Percentiles rank a stretch among this genome's conserved stretches.
These are phyloP conservation scores for Microcebus tavaratra DNA, from an alignment of 2,113 vertebrate species.

Conservation along the genomic window DNA sequence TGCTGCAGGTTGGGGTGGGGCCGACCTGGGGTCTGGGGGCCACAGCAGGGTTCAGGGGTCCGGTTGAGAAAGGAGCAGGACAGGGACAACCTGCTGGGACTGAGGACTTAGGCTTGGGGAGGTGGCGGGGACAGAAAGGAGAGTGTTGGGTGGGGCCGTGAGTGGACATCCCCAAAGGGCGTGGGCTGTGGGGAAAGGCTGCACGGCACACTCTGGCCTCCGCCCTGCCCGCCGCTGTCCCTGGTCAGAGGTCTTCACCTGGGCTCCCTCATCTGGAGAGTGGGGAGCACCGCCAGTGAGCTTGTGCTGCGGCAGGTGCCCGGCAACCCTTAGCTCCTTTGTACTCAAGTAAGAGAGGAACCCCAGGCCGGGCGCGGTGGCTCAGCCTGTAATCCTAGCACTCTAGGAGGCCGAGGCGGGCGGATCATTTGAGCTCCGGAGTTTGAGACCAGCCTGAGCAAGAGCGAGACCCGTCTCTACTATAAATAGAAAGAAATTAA, in stretches of 20 bases:
- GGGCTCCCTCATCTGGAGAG: background rate
- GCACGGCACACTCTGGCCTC: fast-evolving
- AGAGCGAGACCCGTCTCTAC: too few relatives aligned
- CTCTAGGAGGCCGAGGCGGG: too few relatives aligned
- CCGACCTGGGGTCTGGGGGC: background rate
- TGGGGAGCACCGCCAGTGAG: background rate
- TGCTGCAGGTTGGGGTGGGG: slow-evolving; percentile 82
- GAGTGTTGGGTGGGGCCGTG: background rate
- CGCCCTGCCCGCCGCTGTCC: background rate
- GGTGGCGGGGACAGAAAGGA: background rate
- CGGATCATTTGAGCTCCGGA: too few relatives aligned
- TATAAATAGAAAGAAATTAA: too few relatives aligned
- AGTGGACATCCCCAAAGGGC: background rate
- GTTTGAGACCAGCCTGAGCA: too few relatives aligned
- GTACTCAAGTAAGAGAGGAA: background rate
- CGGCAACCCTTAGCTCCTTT: background rate
- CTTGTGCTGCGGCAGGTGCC: background rate
- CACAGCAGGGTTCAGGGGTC: background rate
- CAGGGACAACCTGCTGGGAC: background rate
- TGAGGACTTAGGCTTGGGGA: background rate
- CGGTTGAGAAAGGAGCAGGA: background rate
- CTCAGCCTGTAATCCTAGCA: too few relatives aligned
- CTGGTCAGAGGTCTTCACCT: background rate
- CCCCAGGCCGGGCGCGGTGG: too few relatives aligned
- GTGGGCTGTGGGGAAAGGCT: fast-evolving